These are phyloP conservation scores for Scaptomyza parva DNA, from an alignment of 2,888 invertebrate species.

Conservation along the genomic window DNA sequence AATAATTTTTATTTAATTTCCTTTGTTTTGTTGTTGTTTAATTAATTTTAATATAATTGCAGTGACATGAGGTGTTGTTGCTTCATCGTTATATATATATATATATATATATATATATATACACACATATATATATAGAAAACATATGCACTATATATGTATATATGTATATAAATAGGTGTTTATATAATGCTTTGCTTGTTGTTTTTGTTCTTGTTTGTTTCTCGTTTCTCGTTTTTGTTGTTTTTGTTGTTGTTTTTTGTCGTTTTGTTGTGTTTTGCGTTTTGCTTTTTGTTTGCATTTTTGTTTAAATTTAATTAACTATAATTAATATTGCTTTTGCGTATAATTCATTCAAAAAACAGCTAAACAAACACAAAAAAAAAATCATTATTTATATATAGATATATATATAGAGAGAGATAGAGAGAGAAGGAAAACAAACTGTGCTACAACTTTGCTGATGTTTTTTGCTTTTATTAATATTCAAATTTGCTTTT, in stretches of 20 bases:
- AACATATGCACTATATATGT: conserved; percentile 28
- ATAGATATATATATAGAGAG: conserved; percentile 20
- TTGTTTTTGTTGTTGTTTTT: conserved; percentile 45
- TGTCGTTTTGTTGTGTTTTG: conserved; percentile 50
- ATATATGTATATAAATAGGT: conserved; percentile 38
- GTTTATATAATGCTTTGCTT: conserved; percentile 38
- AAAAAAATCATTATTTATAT: conserved; percentile 37
- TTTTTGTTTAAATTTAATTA: conserved; percentile 79
- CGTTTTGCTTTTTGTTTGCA: conserved; percentile 48
- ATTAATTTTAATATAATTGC: conserved; percentile 83
- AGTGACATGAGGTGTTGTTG: conserved; percentile 83
- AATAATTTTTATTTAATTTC: conserved; percentile 78
- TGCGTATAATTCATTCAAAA: conserved; percentile 78
- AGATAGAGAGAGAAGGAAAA: too few species aligned
- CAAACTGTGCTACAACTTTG: conserved; percentile 63
- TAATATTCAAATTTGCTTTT: conserved; percentile 21
- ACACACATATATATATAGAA: conserved; percentile 53
- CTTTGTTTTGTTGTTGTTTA: conserved; percentile 76
- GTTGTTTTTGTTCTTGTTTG: conserved; percentile 19
- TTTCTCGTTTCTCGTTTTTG: conserved; percentile 24
- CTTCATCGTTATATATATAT: conserved; percentile 71
- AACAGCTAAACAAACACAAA: conserved; percentile 76
- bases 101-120: conserved; percentile 45
- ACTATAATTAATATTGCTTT: conserved; percentile 85
- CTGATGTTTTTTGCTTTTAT: conserved; percentile 32